phyloP scores from a whole-genome alignment of 1,140 invertebrate species.

The Drosophila bocqueti region DNA sequence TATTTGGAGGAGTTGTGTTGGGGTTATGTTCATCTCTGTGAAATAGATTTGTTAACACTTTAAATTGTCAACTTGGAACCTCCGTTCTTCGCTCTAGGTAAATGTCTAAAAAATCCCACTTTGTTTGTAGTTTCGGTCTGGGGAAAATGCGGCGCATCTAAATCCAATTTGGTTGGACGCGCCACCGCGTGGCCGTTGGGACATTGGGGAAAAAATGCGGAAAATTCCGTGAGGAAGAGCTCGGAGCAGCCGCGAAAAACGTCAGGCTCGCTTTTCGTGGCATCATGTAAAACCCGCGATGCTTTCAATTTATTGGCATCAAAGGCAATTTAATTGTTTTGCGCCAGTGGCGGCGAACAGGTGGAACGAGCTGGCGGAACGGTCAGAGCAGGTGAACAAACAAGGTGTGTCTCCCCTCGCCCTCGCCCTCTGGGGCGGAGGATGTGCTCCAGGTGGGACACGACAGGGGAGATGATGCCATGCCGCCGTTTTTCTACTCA shows the following conservation, averaged over 20 bases:
- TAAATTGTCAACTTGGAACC: background rate
- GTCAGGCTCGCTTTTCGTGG: slow-evolving; percentile 30
- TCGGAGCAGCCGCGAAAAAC: background rate
- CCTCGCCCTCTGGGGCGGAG: background rate
- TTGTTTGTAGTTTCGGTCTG: slow-evolving; percentile 7
- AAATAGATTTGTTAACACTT: background rate
- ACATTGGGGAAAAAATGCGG: background rate
- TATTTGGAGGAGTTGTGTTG: too few relatives aligned
- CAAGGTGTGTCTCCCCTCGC: slow-evolving; percentile 5
- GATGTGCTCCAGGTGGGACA: slow-evolving; percentile 21
- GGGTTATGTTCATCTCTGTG: too few relatives aligned
- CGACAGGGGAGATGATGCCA: slow-evolving; percentile 1
- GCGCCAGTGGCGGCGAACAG: slow-evolving; percentile 37
- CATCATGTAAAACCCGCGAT: slow-evolving; percentile 28
- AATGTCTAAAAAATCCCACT: background rate
- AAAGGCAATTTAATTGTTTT: slow-evolving; percentile 57
- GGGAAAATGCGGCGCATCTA: slow-evolving; percentile 1
- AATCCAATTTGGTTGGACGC: slow-evolving; percentile 11
- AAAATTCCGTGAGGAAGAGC: background rate
- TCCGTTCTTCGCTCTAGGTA: background rate
- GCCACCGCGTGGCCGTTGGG: background rate
- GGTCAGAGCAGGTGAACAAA: slow-evolving; percentile 56
- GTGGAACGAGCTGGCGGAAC: slow-evolving; percentile 15
- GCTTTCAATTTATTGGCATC: slow-evolving; percentile 57
- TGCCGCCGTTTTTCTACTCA: background rate